Base-by-base conservation (phyloP, 2,797 vertebrate species). In the Synaphobranchus kaupii region DNA sequence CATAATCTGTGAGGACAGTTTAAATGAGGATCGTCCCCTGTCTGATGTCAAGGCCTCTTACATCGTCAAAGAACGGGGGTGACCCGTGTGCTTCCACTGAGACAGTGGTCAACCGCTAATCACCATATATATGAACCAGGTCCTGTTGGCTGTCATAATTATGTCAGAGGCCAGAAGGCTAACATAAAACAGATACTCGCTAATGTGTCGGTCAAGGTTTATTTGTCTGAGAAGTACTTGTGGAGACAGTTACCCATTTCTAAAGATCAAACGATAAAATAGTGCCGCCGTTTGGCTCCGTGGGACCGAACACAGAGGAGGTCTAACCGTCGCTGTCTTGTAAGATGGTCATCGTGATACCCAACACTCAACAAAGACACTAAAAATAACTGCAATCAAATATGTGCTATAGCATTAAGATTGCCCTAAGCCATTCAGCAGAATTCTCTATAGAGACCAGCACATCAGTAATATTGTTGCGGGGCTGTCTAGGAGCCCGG, bases 401-500 rank as follows among this genome's bases (percentile, higher is more conserved):
- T 81, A 12, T n/a, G 47, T 48, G 17, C 78, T 50, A 39, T 39
- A 47, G 6, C 9, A 44, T 50, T 50, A 50, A 10, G 22, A 50
- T 81, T n/a, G 47, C 78, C 20, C 20, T 48, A 3, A 81, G 47
- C 44, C 47, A 48, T n/a, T n/a, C 25, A 50, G 5, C 47, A 81
- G 47, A 81, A n/a, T 48, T 25, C 4, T 50, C 47, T 48, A n/a
- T 47, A n/a, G 47, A 81, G 54, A 84, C 9, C 60, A 73, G 66
- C 28, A 84, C 25, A 63, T 56, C 63, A 73, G 63, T 60, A 52
- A 73, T 80, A 86, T 44, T 78, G 52, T 54, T 78, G 66, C 44
- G n/a, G 17, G 44, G 81, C 63, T 47, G 60, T 68, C 83, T 85
- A 39, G 47, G 83, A 87, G 83, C 63, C 83, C 73, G 50, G 56